These are phyloP conservation scores for Scaptomyza hsui DNA, from an alignment of 1,140 invertebrate genomes.

Conservation along the genomic window DNA sequence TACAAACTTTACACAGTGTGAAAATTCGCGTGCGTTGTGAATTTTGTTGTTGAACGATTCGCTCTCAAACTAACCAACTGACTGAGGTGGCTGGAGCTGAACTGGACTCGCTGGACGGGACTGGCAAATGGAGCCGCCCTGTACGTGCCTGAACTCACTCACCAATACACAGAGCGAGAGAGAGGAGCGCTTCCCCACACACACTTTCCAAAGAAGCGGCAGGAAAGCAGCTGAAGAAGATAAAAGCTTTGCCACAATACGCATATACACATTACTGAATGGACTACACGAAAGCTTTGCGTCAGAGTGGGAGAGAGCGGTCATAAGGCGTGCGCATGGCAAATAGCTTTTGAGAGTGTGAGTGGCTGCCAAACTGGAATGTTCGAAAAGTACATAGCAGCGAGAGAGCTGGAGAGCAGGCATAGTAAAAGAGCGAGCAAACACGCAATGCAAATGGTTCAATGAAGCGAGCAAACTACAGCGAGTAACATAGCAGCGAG, in stretches of 20 bases:
- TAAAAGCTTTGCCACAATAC: conserved; percentile 43
- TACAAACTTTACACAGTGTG: conserved; percentile 2
- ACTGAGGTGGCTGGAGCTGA: conserved; percentile 52
- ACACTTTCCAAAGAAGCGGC: neutral
- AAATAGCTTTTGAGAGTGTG: conserved; percentile 25
- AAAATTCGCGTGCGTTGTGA: conserved; percentile 33
- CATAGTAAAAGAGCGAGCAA: conserved; percentile 18
- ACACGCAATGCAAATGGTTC: conserved; percentile 36
- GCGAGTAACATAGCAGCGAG: conserved; percentile 37
- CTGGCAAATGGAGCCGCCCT: conserved; percentile 68
- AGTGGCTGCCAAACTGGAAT: conserved; percentile 7
- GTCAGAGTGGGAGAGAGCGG: conserved; percentile 40
- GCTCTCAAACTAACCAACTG: conserved; percentile 47
- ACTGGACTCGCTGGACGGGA: conserved; percentile 22
- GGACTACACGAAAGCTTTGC: conserved; percentile 37
- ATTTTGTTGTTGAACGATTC: conserved; percentile 23
- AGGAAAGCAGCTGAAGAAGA: conserved; percentile 13
- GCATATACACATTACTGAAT: conserved; percentile 62
- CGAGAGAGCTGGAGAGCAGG: conserved; percentile 17
- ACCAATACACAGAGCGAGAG: neutral
- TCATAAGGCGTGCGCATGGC: conserved; percentile 13
- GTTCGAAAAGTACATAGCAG: conserved; percentile 22
- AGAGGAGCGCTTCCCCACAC: neutral
- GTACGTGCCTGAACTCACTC: conserved; percentile 31
- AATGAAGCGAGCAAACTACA: neutral